Percentiles rank a stretch among this genome's conserved stretches.
These are phyloP conservation scores for Tachystola acroxantha DNA, from an alignment of 2,888 invertebrate species.

Conservation along the genomic window DNA sequence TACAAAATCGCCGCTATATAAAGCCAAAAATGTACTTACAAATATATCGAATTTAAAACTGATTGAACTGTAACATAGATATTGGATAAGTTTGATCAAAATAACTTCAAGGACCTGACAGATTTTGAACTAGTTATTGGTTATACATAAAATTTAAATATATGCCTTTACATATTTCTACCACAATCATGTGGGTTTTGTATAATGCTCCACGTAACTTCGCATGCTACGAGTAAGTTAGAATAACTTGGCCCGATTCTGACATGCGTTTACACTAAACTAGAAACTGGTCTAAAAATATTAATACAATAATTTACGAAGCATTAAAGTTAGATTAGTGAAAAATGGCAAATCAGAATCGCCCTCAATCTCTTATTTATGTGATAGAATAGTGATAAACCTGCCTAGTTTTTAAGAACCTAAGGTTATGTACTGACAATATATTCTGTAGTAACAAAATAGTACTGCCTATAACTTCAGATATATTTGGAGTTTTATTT, in stretches of 20 bases:
- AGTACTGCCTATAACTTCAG: too few relatives aligned
- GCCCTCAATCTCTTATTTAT: slow-evolving; percentile 37
- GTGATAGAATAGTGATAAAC: slow-evolving; percentile 45
- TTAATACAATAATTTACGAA: too few relatives aligned
- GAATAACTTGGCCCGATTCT: too few relatives aligned
- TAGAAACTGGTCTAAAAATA: too few relatives aligned
- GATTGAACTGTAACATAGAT: neutral
- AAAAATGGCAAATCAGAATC: too few relatives aligned
- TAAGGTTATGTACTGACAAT: slow-evolving; percentile 8
- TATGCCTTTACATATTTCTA: neutral
- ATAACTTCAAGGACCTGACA: neutral
- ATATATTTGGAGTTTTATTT: too few relatives aligned
- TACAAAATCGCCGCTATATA: too few relatives aligned
- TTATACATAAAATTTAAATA: too few relatives aligned
- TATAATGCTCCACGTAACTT: neutral
- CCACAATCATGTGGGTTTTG: neutral
- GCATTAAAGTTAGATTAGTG: too few relatives aligned
- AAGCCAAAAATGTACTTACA: too few relatives aligned
- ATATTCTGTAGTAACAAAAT: too few relatives aligned
- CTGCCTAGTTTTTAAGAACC: slow-evolving; percentile 7
- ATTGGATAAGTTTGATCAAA: neutral
- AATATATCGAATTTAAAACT: neutral
- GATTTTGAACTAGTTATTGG: neutral
- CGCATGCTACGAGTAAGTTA: slow-evolving; percentile 7
- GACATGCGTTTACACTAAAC: too few relatives aligned